These are phyloP conservation scores for Camelus dromedarius DNA, from an alignment of 2,113 vertebrate species.

Conservation along the genomic window DNA sequence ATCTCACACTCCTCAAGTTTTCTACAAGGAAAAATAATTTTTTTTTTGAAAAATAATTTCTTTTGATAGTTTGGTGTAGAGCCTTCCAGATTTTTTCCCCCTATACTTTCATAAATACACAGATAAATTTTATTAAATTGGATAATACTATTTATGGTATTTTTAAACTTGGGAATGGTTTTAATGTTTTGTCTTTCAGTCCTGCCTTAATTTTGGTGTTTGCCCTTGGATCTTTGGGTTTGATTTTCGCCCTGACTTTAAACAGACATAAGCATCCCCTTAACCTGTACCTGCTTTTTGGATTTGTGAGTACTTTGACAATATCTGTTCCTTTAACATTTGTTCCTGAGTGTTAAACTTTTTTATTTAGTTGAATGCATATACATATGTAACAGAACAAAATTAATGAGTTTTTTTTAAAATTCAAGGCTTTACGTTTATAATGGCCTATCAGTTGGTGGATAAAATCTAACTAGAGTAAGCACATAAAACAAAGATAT, in stretches of 20 bases:
- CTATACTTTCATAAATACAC: constrained; percentile 6
- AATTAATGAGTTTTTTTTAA: not conserved
- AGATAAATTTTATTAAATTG: constrained; percentile 50
- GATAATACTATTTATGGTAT: constrained; percentile 2
- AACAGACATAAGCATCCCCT: constrained; percentile 95
- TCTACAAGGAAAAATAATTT: constrained; percentile 18
- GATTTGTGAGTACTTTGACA: constrained; percentile 92
- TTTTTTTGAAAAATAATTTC: not conserved
- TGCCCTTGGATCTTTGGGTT: constrained; percentile 90
- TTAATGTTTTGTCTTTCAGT: constrained; percentile 85
- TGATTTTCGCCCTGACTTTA: constrained; percentile 91
- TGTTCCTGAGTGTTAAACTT: constrained; percentile 38
- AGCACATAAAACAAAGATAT: constrained; percentile 35
- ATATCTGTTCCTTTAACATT: constrained; percentile 41
- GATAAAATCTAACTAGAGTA: constrained; percentile 8
- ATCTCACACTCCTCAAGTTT: not conserved
- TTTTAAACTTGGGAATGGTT: constrained; percentile 47
- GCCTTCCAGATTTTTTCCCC: not conserved
- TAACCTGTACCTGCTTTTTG: constrained; percentile 96
- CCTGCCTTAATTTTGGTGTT: constrained; percentile 92
- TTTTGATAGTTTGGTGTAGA: constrained; percentile 4
- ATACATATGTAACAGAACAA: not conserved
- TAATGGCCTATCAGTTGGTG: not conserved
- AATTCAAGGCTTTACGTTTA: constrained; percentile 16
- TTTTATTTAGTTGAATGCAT: constrained; percentile 13